Evolutionary conservation across 2,888 invertebrate species (phyloP).

Genomic region (Petrolisthes cinctipes): DNA sequence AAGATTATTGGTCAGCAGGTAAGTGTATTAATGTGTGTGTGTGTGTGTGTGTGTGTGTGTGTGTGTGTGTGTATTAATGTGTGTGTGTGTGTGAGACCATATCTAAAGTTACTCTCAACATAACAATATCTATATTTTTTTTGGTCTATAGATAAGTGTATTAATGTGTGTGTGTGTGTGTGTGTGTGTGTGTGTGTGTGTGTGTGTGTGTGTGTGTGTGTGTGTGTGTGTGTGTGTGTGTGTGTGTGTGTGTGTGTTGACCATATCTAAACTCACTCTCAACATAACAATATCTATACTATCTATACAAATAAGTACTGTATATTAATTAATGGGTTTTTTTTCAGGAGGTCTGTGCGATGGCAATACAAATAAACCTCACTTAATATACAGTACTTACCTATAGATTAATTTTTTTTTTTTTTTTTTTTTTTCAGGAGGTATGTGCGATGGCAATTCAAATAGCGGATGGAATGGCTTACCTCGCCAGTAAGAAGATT

Average conservation of each 20-base stretch:
- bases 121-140: too few relatives aligned
- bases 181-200: too few relatives aligned
- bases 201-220: conserved; percentile 30
- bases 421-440: conserved; percentile 46
- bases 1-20: not conserved
- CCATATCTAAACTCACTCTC: too few relatives aligned
- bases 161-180: not conserved
- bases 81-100: not conserved
- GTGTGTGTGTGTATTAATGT: not conserved
- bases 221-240: conserved; percentile 12
- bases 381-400: too few relatives aligned
- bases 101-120: too few relatives aligned
- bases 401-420: too few relatives aligned
- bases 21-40: not conserved
- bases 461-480: conserved; percentile 60
- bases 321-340: too few relatives aligned
- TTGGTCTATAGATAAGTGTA: not conserved
- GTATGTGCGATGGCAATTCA: conserved; percentile 49
- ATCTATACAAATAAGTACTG: too few relatives aligned
- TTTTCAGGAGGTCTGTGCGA: conserved; percentile 26
- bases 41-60: conserved; percentile 22
- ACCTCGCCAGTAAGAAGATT: conserved; percentile 42
- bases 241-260: conserved; percentile 7
- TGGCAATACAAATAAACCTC: conserved; percentile 54
- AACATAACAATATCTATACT: too few relatives aligned